phyloP scores from a whole-genome alignment of 2,888 invertebrate species.

The Parochlus steinenii region DNA sequence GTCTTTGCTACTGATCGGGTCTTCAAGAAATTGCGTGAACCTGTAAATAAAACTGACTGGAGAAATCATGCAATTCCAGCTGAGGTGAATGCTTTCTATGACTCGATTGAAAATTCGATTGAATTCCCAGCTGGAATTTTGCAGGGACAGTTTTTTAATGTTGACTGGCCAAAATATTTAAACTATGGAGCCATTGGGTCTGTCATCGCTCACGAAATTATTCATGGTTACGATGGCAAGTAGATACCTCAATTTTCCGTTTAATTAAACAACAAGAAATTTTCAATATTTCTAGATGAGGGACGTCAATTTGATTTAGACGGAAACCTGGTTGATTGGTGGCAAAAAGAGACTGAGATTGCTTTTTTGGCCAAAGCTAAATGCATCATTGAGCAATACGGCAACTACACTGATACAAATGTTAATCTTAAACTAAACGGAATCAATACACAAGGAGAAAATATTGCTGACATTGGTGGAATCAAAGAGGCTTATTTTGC shows the following conservation, averaged over 20 bases:
- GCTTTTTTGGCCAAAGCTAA: slow-evolving; percentile 69
- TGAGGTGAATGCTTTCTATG: slow-evolving; percentile 38
- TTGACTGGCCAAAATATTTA: slow-evolving; percentile 77
- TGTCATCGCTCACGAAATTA: slow-evolving; percentile 85
- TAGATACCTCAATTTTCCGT: slow-evolving; percentile 17
- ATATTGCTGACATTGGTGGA: slow-evolving; percentile 90
- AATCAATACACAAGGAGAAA: slow-evolving; percentile 83
- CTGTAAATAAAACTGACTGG: slow-evolving; percentile 37
- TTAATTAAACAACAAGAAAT: no score
- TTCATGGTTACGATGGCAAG: slow-evolving; percentile 78
- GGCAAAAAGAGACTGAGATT: slow-evolving; percentile 68
- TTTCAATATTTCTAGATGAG: slow-evolving; percentile 21
- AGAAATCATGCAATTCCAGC: slow-evolving; percentile 32
- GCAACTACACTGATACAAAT: slow-evolving; percentile 69
- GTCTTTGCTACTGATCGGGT: slow-evolving; percentile 34
- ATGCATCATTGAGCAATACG: slow-evolving; percentile 88
- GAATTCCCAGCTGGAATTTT: slow-evolving; percentile 89
- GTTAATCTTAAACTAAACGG: slow-evolving; percentile 68
- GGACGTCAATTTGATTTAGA: slow-evolving; percentile 85
- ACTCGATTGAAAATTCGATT: slow-evolving; percentile 36
- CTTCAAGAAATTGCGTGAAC: slow-evolving; percentile 32
- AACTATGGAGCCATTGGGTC: slow-evolving; percentile 85
- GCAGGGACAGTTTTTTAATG: slow-evolving; percentile 81
- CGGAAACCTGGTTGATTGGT: slow-evolving; percentile 91
- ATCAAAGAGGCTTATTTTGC: slow-evolving; percentile 80